Evolutionary conservation across 2,888 invertebrate genomes (phyloP), one percentile per base, ranked within the genome.

Genomic region (Helicoverpa assulta): DNA sequence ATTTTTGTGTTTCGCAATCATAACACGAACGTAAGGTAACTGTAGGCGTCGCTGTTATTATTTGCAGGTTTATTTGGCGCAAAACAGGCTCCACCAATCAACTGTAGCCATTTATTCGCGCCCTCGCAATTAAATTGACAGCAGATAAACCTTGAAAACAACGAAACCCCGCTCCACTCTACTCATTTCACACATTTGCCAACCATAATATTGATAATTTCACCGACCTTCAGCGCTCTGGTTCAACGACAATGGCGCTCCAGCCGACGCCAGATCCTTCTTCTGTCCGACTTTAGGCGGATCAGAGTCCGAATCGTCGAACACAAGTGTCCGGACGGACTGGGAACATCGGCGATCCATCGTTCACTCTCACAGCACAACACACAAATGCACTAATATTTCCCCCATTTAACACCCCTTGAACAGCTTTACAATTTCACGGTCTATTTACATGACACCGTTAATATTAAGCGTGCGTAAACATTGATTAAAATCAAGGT

Each of bases 311-410:
- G 96, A 96, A 93, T 98, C 97, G 91, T 98, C 98, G 90, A 98
- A 98, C 85, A 97, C 96, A 85, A 98, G 96, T 82, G 97, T 97
- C 91, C 98, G 96, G 65, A 98, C 98, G 76, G 98, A 97, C 92
- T 98, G 96, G 69, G 96, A 96, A 85, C 96, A 96, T 88, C 96
- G 96, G 75, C 96, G 96, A 90, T 95, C 95, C 95, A 95, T 95
- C 86, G 86, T 92, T 88, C 26, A 89, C 90, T 90, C 90, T 92
- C 92, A 94, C 91, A 88, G 89, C 91, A 92, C 90, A 89, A 88
- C 86, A 91, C 93, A 92, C 89, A 90, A 91, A 87, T 88, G 87
- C 92, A 93, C 90, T 87, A 89, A 87, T 89, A 89, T 86, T 91
- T 90, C 89, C 91, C 91, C 94, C 94, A 95, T 95, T 89, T 91